A percentile compares a stretch with the other conserved stretches of the same genome.
Evolutionary conservation across 1,140 invertebrate genomes (phyloP).

Genomic region (Ctenoplectra terminalis): DNA sequence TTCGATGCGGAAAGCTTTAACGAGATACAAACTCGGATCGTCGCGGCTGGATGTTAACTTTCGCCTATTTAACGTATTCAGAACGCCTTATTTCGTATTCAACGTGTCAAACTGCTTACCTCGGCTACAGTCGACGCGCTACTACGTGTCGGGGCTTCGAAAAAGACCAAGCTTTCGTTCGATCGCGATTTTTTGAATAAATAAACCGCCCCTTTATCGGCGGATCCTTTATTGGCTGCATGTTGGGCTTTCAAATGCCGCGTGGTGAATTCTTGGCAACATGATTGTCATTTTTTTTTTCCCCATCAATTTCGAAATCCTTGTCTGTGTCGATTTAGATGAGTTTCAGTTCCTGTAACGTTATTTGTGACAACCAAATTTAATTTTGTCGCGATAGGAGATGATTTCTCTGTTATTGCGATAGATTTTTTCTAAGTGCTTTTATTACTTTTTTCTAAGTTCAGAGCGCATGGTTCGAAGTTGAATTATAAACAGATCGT

Average conservation of each 20-base stretch:
- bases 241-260: not conserved
- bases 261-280: not conserved
- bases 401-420: too few relatives aligned
- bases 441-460: too few relatives aligned
- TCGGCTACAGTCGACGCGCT: not conserved
- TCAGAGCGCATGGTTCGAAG: too few relatives aligned
- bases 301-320: too few relatives aligned
- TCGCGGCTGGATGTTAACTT: slow-evolving; percentile 36
- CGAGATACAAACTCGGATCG: slow-evolving; percentile 26
- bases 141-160: not conserved
- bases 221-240: not conserved
- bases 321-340: too few relatives aligned
- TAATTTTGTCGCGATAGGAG: too few relatives aligned
- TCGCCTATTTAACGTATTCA: slow-evolving; percentile 27
- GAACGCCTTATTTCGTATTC: slow-evolving; percentile 30
- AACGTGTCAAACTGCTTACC: slow-evolving; percentile 32
- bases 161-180: slow-evolving; percentile 1
- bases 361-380: too few relatives aligned
- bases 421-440: too few relatives aligned
- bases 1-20: slow-evolving; percentile 28
- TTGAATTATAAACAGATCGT: too few relatives aligned
- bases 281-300: not conserved
- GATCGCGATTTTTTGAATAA: slow-evolving; percentile 6
- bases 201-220: not conserved
- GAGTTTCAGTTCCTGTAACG: too few relatives aligned